Conservation (phyloP, 1,140 invertebrate species). For the Battus philenor region DNA sequence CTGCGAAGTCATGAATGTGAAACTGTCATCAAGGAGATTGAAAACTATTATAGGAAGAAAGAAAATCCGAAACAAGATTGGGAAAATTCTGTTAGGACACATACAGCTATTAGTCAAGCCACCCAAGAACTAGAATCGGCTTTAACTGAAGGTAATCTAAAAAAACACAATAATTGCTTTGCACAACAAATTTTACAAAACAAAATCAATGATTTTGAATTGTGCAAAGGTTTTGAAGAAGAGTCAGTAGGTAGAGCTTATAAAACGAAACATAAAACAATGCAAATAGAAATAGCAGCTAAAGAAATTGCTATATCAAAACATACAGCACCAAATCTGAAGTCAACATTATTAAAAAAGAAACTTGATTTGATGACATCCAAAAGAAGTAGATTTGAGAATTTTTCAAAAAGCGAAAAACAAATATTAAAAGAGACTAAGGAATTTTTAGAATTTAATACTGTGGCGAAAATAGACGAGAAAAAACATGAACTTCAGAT, state of each 20-base stretch:
- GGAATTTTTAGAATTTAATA: constrained; percentile 23
- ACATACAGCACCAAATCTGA: background rate
- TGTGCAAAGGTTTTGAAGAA: constrained; percentile 51
- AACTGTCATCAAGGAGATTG: constrained; percentile 32
- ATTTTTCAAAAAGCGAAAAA: constrained; percentile 9
- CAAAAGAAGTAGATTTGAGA: constrained; percentile 2
- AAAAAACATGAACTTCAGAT: too few species aligned
- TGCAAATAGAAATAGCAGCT: background rate
- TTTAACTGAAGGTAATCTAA: constrained; percentile 30
- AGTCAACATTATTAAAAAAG: constrained; percentile 17
- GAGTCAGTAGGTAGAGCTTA: constrained; percentile 30
- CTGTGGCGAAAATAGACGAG: too few species aligned
- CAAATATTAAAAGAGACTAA: constrained; percentile 26
- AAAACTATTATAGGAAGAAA: constrained; percentile 23
- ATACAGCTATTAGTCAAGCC: constrained; percentile 32
- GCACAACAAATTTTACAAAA: constrained; percentile 27
- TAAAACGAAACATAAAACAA: constrained; percentile 13
- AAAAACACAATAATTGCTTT: constrained; percentile 28
- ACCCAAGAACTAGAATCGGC: constrained; percentile 26
- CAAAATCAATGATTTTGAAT: constrained; percentile 39
- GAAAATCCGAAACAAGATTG: constrained; percentile 21
- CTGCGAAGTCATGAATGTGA: constrained; percentile 21
- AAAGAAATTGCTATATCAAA: background rate
- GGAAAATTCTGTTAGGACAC: constrained; percentile 28
- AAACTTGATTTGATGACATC: constrained; percentile 23